Percentiles rank a stretch among this genome's conserved stretches.
Evolutionary conservation across 2,888 invertebrate species (phyloP).

Genomic region (Drosophila maculinotata): DNA sequence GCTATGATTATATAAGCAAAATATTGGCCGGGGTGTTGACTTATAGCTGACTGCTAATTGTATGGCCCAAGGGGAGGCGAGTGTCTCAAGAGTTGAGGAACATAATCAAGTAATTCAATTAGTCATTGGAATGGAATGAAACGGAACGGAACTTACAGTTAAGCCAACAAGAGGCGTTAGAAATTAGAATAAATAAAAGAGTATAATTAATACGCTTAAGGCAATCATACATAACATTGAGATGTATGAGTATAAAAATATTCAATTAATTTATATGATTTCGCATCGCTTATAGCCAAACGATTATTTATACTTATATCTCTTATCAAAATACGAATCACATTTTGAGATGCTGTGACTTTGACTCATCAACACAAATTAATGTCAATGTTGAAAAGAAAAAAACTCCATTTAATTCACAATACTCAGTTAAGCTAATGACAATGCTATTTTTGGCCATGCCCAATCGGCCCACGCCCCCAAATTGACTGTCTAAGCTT

Average conservation of each 20-base stretch:
- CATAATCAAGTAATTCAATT: constrained; percentile 48
- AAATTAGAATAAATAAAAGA: constrained; percentile 7
- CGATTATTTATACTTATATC: too few relatives aligned
- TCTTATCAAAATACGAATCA: not conserved
- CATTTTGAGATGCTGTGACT: constrained; percentile 4
- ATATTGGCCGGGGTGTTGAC: constrained; percentile 67
- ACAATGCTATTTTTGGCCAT: constrained; percentile 60
- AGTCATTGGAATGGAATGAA: constrained; percentile 35
- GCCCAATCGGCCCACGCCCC: constrained; percentile 50
- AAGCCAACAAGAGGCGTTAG: constrained; percentile 15
- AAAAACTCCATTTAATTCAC: constrained; percentile 29
- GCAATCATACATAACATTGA: not conserved
- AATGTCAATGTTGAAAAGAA: constrained; percentile 51
- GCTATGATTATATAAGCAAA: constrained; percentile 69
- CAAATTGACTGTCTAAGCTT: constrained; percentile 41
- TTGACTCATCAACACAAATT: constrained; percentile 42
- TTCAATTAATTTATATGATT: too few relatives aligned
- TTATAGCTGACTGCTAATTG: constrained; percentile 55
- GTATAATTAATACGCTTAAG: not conserved
- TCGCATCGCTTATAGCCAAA: too few relatives aligned
- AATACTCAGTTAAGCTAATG: constrained; percentile 56
- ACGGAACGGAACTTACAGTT: constrained; percentile 38
- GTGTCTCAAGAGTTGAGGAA: constrained; percentile 21
- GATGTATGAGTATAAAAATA: too few relatives aligned
- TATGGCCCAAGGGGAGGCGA: constrained; percentile 34